phyloP scores from a whole-genome alignment of 2,797 vertebrate species.

The Harpagifer antarcticus region DNA sequence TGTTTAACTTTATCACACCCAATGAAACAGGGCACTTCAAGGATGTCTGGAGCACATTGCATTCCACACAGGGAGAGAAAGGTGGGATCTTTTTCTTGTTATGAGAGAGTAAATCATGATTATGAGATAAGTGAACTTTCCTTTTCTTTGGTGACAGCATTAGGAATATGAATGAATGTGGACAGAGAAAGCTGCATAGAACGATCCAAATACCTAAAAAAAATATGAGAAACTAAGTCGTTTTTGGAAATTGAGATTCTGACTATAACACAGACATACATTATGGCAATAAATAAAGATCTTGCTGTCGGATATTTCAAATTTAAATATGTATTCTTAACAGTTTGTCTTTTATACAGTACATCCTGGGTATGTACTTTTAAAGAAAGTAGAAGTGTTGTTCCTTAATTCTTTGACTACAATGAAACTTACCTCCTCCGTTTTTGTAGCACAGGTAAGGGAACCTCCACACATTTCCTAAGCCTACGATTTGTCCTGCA shows the following conservation, averaged over 20 bases:
- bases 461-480: conserved; percentile 89
- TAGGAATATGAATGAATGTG: not conserved
- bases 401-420: not conserved
- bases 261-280: not conserved
- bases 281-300: not conserved
- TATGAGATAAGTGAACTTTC: not conserved
- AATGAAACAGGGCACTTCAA: not conserved
- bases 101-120: not conserved
- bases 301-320: not conserved
- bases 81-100: not conserved
- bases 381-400: not conserved
- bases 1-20: not conserved
- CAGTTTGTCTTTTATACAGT: not conserved
- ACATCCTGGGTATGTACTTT: not conserved
- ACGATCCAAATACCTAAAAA: not conserved
- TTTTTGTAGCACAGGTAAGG: conserved; percentile 90
- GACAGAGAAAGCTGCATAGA: not conserved
- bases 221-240: not conserved
- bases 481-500: conserved; percentile 87
- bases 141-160: not conserved
- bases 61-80: not conserved
- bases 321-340: not conserved
- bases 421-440: conserved; percentile 82
- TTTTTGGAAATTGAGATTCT: not conserved
- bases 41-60: not conserved